These are phyloP conservation scores for Phaethon lepturus DNA, from an alignment of 2,113 vertebrate genomes.

Conservation along the genomic window DNA sequence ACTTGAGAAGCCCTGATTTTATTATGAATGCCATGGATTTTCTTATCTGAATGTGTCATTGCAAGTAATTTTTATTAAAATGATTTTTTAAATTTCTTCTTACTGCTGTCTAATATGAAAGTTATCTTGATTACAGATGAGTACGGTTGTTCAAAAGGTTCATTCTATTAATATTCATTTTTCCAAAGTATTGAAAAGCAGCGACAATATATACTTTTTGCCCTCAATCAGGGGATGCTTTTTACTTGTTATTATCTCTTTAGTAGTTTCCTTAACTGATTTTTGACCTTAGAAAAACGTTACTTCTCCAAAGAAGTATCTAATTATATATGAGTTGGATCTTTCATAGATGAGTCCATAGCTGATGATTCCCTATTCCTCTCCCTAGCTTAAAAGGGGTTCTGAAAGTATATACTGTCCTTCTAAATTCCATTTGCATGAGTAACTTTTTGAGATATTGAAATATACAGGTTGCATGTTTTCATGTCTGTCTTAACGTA, in stretches of 20 bases:
- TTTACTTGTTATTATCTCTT: background rate
- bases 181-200: constrained; percentile 38
- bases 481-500: constrained; percentile 56
- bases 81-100: constrained; percentile 72
- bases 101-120: constrained; percentile 82
- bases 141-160: constrained; percentile 84
- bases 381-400: constrained; percentile 56
- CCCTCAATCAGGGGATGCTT: constrained; percentile 40
- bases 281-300: background rate
- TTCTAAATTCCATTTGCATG: constrained; percentile 76
- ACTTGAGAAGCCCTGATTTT: background rate
- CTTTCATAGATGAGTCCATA: background rate
- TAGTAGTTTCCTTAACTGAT: constrained; percentile 1
- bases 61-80: constrained; percentile 59
- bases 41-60: background rate
- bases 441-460: constrained; percentile 21
- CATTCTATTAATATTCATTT: constrained; percentile 71
- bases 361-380: background rate
- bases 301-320: constrained; percentile 29
- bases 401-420: constrained; percentile 82
- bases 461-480: constrained; percentile 72
- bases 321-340: background rate
- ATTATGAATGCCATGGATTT: background rate
- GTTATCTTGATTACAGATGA: constrained; percentile 88
- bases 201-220: constrained; percentile 81